Percentiles rank a stretch among this genome's conserved stretches.
These are phyloP conservation scores for Paratrypauchen microcephalus DNA, from an alignment of 2,797 vertebrate species.

Conservation along the genomic window DNA sequence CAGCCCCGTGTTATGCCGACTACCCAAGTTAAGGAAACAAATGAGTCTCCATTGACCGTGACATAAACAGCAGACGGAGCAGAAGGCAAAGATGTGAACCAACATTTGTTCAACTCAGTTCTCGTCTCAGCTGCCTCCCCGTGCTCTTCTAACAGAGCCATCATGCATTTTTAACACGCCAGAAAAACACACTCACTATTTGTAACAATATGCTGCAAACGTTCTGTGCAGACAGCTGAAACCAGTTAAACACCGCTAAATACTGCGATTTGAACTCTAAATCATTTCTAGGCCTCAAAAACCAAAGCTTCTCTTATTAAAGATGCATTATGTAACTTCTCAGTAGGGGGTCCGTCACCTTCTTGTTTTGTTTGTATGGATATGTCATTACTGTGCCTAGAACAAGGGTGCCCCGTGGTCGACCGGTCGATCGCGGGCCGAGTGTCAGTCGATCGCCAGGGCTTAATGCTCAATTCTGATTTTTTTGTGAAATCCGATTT, in stretches of 20 bases:
- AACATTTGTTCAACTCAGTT: slow-evolving; percentile 20
- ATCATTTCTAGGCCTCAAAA: too few species aligned
- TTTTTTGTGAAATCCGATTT: too few species aligned
- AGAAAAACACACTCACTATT: slow-evolving; percentile 51
- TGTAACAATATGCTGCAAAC: slow-evolving; percentile 13
- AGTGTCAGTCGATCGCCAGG: too few species aligned
- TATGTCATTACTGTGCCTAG: too few species aligned
- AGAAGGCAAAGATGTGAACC: slow-evolving; percentile 32
- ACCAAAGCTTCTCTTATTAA: too few species aligned
- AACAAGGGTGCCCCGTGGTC: too few species aligned
- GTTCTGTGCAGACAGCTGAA: background rate
- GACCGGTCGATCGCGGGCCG: too few species aligned
- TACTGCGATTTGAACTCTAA: too few species aligned
- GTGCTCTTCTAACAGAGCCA: slow-evolving; percentile 28
- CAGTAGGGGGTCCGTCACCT: too few species aligned
- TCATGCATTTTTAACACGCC: slow-evolving; percentile 39
- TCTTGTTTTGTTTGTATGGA: too few species aligned
- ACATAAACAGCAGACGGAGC: slow-evolving; percentile 17
- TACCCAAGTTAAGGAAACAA: background rate
- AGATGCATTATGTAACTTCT: too few species aligned
- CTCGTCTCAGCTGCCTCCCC: slow-evolving; percentile 13
- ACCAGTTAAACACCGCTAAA: background rate
- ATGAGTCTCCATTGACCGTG: background rate
- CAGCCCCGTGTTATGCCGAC: slow-evolving; percentile 5
- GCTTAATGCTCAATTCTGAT: too few species aligned